Base-by-base conservation (phyloP, 2,888 invertebrate species). In the Hedya salicella region DNA sequence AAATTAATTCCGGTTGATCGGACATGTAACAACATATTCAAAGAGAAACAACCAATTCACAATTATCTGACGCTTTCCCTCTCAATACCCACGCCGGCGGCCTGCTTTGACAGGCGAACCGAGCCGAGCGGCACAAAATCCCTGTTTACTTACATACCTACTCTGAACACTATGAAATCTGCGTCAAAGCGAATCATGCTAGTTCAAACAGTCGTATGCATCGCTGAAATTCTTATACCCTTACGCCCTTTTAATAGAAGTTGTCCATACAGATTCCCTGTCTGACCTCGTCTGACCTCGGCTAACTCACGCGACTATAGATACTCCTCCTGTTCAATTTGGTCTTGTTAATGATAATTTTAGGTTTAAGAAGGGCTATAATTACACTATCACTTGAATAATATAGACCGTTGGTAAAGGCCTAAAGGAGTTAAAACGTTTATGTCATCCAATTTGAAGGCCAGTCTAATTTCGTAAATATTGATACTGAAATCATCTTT, bases 271-370 rank as follows among this genome's bases (percentile, higher is more conserved):
- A 66, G 68, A 71, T 71, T 71, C 71, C 67, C 62, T 57, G 52
- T 62, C 48, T 70, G 73, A 75, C 75, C 76, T 64, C 60, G 67
- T 17, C 48, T 69, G 73, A 76, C 75, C 71, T 69, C 66, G 25
- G 59, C 36, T 19, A 46, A 65, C 39, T 44, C 36, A 16, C 21
- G 16, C 14, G 19, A 57, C 53, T 39, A 25, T 40, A 42, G 44
- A 62, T 56, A 57, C 19, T 25, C 54, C n/a, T 36, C 44, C 44
- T 57, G n/a, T 39, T 36, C 57, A 16, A 46, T 46, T 57, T 57
- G 44, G 32, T 57, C 57, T 46, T 19, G 44, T 57, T 57, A 46
- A 57, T 57, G 57, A 57, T 57, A 57, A 46, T 44, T 57, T 57
- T 46, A 57, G 44, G 57, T 32, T n/a, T 30, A 44, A 57, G 32